phyloP scores from a whole-genome alignment of 2,888 invertebrate species.

The Lamproptera curius region DNA sequence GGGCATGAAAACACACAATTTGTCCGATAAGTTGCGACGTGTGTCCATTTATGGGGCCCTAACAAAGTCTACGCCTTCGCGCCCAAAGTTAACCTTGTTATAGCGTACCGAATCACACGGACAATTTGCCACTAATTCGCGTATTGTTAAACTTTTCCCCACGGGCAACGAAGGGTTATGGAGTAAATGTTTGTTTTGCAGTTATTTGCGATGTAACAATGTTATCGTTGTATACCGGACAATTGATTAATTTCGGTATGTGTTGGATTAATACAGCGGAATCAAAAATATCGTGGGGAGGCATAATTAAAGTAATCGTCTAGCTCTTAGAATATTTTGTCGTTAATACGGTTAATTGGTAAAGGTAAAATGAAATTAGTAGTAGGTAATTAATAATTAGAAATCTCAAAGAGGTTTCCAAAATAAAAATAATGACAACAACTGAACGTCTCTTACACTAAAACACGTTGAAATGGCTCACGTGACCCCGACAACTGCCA shows the following conservation, averaged over 20 bases:
- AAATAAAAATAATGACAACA: too few relatives aligned
- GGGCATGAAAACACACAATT: constrained; percentile 20
- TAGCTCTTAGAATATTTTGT: too few relatives aligned
- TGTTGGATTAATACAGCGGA: too few relatives aligned
- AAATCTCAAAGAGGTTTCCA: too few relatives aligned
- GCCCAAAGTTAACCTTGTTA: constrained; percentile 20
- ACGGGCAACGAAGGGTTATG: constrained; percentile 8
- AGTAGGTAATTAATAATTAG: too few relatives aligned
- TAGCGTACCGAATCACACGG: constrained; percentile 18
- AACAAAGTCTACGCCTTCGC: constrained; percentile 22
- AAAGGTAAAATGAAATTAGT: too few relatives aligned
- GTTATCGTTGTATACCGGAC: background rate
- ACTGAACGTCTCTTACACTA: too few relatives aligned
- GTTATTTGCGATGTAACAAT: background rate
- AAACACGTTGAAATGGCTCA: too few relatives aligned
- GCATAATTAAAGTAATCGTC: too few relatives aligned
- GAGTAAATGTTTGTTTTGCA: background rate
- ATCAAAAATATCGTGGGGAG: too few relatives aligned
- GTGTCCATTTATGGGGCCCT: constrained; percentile 17
- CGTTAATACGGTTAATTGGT: background rate
- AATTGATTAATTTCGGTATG: background rate
- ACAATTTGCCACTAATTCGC: constrained; percentile 20
- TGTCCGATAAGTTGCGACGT: constrained; percentile 15
- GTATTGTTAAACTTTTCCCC: constrained; percentile 20
- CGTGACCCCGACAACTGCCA: too few relatives aligned